These are phyloP conservation scores for Pterocles burchelli DNA, from an alignment of 2,113 vertebrate species.

Conservation along the genomic window DNA sequence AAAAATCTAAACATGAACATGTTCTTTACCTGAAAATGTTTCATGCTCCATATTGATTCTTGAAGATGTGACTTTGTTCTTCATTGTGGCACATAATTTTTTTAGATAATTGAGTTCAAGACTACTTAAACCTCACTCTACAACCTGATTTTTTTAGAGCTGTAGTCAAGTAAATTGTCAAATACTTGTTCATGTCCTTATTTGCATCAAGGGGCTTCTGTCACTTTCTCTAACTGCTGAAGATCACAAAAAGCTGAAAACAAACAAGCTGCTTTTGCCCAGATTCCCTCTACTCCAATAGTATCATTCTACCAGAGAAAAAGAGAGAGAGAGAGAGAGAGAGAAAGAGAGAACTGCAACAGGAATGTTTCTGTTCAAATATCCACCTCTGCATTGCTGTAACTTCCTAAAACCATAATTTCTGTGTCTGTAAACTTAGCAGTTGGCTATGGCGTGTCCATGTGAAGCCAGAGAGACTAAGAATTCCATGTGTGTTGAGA, in stretches of 20 bases:
- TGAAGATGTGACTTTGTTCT: not conserved
- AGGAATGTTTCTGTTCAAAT: not conserved
- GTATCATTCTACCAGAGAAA: not conserved
- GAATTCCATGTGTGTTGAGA: not conserved
- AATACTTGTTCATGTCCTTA: not conserved
- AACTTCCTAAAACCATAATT: not conserved
- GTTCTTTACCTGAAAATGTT: not conserved
- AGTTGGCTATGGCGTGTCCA: not conserved
- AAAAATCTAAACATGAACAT: not conserved
- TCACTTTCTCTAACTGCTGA: not conserved
- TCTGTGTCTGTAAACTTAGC: not conserved
- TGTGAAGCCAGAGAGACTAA: not conserved
- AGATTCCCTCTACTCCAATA: not conserved
- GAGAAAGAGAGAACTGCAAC: not conserved
- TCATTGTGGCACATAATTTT: not conserved
- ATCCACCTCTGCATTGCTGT: not conserved
- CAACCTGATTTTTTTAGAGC: not conserved
- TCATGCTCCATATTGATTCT: not conserved
- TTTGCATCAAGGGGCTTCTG: not conserved
- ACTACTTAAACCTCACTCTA: not conserved
- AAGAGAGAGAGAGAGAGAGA: not conserved
- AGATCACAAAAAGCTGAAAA: not conserved
- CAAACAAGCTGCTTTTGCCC: not conserved
- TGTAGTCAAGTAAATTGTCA: not conserved
- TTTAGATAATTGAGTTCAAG: not conserved